Evolutionary conservation across 2,797 vertebrate species (phyloP).

Genomic region (Manis pentadactyla): DNA sequence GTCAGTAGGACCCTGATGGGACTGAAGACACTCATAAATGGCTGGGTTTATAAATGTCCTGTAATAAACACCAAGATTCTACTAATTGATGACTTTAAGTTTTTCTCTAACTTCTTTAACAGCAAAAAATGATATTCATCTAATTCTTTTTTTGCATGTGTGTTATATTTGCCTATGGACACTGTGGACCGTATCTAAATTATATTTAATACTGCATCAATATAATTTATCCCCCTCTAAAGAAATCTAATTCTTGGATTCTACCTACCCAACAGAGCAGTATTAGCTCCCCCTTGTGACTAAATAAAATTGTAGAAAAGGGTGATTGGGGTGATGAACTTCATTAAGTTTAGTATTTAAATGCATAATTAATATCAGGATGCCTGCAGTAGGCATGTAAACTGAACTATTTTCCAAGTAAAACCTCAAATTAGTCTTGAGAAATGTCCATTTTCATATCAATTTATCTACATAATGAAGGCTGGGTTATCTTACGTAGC

Average conservation of each 20-base stretch:
- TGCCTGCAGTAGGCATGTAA: background rate
- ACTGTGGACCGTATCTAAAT: background rate
- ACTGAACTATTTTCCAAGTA: background rate
- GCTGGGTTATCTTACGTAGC: background rate
- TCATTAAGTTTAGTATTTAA: background rate
- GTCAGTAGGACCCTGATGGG: background rate
- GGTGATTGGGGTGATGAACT: background rate
- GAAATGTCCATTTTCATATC: background rate
- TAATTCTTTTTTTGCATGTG: background rate
- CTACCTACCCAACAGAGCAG: background rate
- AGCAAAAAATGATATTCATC: background rate
- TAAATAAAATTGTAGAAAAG: conserved; percentile 53
- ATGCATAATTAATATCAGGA: background rate
- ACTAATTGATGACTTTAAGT: background rate
- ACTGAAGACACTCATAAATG: background rate
- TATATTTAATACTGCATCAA: background rate
- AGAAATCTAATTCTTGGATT: background rate
- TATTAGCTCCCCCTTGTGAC: conserved; percentile 75
- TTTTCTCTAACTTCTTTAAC: conserved; percentile 27
- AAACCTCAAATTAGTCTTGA: background rate
- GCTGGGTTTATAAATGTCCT: background rate
- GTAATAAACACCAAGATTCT: background rate
- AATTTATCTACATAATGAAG: background rate
- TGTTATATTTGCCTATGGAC: background rate
- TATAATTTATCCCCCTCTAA: background rate